A percentile compares a stretch with the other conserved stretches of the same genome.
phyloP scores from a whole-genome alignment of 1,140 invertebrate species.

The Drosophila rufa region DNA sequence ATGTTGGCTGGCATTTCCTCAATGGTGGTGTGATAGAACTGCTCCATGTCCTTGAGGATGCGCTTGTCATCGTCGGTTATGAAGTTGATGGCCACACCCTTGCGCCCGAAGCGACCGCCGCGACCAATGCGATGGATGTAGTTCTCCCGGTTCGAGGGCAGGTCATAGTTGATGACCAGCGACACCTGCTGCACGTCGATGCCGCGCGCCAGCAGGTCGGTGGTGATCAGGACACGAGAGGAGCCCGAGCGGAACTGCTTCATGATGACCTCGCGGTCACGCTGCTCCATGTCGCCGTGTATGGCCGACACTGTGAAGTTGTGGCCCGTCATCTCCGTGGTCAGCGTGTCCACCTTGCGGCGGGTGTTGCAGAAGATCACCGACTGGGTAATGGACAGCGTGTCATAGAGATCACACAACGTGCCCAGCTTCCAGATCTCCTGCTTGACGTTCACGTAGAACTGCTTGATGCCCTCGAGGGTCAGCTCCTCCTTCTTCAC shows the following conservation, averaged over 20 bases:
- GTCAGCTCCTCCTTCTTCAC: slow-evolving; percentile 99
- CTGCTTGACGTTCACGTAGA: slow-evolving; percentile 97
- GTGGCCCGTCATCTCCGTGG: slow-evolving; percentile 95
- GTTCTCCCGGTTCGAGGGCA: slow-evolving; percentile 98
- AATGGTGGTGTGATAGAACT: slow-evolving; percentile 99
- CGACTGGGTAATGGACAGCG: slow-evolving; percentile 99
- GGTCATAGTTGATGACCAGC: slow-evolving; percentile 99
- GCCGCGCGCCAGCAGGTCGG: slow-evolving; percentile 98
- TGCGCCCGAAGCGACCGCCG: slow-evolving; percentile 99
- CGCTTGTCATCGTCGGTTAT: slow-evolving; percentile 97
- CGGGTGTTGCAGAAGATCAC: slow-evolving; percentile 99
- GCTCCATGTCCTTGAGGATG: slow-evolving; percentile 97
- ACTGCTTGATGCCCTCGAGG: slow-evolving; percentile 99
- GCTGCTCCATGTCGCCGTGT: slow-evolving; percentile 99
- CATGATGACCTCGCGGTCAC: slow-evolving; percentile 99
- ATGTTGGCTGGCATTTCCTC: slow-evolving; percentile 99
- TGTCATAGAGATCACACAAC: slow-evolving; percentile 98
- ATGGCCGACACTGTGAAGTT: slow-evolving; percentile 99
- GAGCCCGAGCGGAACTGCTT: slow-evolving; percentile 99
- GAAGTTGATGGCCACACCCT: slow-evolving; percentile 99
- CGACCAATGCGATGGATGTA: slow-evolving; percentile 99
- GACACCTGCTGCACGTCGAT: slow-evolving; percentile 99
- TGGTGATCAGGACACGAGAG: slow-evolving; percentile 98
- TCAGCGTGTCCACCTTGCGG: slow-evolving; percentile 99
- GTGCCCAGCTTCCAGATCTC: slow-evolving; percentile 99